These are phyloP conservation scores for Hipparchia semele DNA, from an alignment of 2,888 invertebrate species.

Conservation along the genomic window DNA sequence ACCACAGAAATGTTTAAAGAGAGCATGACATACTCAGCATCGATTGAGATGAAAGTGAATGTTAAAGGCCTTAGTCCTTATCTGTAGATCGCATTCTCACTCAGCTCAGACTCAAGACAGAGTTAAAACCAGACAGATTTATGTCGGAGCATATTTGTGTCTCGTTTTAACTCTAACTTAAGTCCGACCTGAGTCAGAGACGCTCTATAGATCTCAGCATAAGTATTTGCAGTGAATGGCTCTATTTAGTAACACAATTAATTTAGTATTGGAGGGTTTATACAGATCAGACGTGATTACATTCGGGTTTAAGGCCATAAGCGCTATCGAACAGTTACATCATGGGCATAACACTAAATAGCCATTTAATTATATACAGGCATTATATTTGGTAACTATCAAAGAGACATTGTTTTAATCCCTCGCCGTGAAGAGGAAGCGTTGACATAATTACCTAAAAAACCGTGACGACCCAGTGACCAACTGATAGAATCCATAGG, in stretches of 20 bases:
- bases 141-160: too few species aligned
- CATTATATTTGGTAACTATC: neutral
- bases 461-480: constrained; percentile 7
- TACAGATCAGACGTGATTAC: constrained; percentile 3
- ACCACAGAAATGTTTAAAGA: too few species aligned
- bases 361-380: constrained; percentile 10
- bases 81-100: too few species aligned
- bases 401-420: constrained; percentile 28
- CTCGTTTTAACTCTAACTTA: too few species aligned
- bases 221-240: neutral
- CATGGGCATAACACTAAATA: constrained; percentile 23
- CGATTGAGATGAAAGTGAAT: too few species aligned
- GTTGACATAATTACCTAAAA: constrained; percentile 21
- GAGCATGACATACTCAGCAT: too few species aligned
- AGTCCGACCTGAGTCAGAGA: too few species aligned
- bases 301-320: constrained; percentile 21
- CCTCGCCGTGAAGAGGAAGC: constrained; percentile 23
- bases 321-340: constrained; percentile 24
- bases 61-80: too few species aligned
- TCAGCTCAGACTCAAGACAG: too few species aligned
- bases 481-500: constrained; percentile 1
- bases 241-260: neutral
- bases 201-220: too few species aligned
- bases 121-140: too few species aligned
- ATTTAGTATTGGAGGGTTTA: neutral